These are phyloP conservation scores for Tragelaphus eurycerus DNA, from an alignment of 2,797 vertebrate species.

Conservation along the genomic window DNA sequence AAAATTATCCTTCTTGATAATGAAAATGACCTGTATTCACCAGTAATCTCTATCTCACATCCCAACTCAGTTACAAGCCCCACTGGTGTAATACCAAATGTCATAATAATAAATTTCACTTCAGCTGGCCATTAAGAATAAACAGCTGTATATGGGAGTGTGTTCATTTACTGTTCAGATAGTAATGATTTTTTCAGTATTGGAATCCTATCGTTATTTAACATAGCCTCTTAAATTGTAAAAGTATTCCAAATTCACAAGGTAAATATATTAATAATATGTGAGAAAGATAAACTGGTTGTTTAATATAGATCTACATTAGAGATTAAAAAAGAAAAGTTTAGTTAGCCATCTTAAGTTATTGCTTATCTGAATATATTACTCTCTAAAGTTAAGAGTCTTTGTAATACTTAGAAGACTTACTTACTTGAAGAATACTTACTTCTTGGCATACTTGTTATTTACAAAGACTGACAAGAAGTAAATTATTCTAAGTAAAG, in stretches of 20 bases:
- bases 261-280: slow-evolving; percentile 1
- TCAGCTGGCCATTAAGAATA: background rate
- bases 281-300: background rate
- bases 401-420: slow-evolving; percentile 10
- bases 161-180: slow-evolving; percentile 48
- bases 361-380: slow-evolving; percentile 4
- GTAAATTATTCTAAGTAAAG: background rate
- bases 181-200: slow-evolving; percentile 28
- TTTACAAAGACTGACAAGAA: background rate
- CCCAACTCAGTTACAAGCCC: background rate
- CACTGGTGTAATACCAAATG: background rate
- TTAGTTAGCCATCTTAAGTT: background rate
- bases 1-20: slow-evolving; percentile 36
- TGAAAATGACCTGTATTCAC: background rate
- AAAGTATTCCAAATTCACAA: slow-evolving; percentile 27
- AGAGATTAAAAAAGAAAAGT: background rate
- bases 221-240: background rate
- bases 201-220: background rate
- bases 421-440: background rate
- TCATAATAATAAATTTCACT: background rate
- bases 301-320: background rate
- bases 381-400: background rate
- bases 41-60: background rate
- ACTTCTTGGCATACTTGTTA: background rate
- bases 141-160: background rate